Evolutionary conservation across 2,888 invertebrate genomes (phyloP), one percentile per base, ranked within the genome.

Genomic region (Chrysolina haemoptera): DNA sequence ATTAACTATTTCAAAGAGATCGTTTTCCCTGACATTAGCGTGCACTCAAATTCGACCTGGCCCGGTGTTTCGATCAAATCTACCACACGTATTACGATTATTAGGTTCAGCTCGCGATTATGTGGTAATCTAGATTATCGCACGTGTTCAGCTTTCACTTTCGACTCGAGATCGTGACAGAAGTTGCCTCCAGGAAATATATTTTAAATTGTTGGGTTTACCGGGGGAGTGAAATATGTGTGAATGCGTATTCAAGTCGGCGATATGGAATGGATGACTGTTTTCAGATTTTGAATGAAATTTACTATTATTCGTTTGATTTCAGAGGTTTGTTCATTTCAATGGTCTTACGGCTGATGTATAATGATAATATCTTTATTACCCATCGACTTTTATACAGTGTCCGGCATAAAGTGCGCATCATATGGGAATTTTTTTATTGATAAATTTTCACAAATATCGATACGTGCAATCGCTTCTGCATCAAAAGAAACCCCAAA

Each of bases 141-240:
- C 77, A 77, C 73, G 75, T 75, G 73, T 71, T 69, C 41, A 70
- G 68, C 73, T 77, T 77, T 77, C 77, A 77, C 77, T 75, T 77
- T 76, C 72, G 43, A 67, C 46, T 71, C 71, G 27, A 63, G 59
- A 70, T 67, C 70, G 68, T 74, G 70, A 74, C 55, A 66, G 55
- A 68, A 70, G 50, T 64, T 59, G 22, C 64, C 46, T 65, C 48
- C 65, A 46, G 10, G 59, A 59, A 59, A 27, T 59, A 59, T 27
- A 27, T n/a, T 59, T 59, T 59, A 9, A 16, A 59, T n/a, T 35
- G 59, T 14, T 16, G 9, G 22, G 5, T 16, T 9, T 59, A 22
- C 14, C 12, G 14, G 59, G n/a, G 59, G n/a, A n/a, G 35, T 14
- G n/a, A 5, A 27, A 18, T 53, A 18, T 20, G 20, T 55, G 6